Evolutionary conservation across 2,888 invertebrate species (phyloP), one percentile per base, ranked within the genome.

Genomic region (Pediacus dermestoides): DNA sequence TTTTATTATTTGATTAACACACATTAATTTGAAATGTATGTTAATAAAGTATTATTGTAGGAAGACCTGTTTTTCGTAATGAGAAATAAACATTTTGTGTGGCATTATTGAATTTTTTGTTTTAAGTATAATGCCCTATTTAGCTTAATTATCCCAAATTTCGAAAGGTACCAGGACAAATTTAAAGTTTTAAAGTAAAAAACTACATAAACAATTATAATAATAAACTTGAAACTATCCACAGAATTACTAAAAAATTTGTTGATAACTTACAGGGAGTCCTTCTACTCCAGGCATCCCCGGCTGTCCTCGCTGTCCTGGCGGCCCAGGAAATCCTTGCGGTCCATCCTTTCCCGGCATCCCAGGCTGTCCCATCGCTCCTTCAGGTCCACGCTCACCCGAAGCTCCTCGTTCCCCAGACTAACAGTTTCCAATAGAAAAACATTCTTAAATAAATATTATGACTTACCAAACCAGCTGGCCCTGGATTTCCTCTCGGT

Each of bases 241-340:
- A 34, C 12, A 28, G 6, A 16, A 34, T 27, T n/a, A 25, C 26
- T n/a, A 30, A 16, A 7, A 36, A 16, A 30, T 34, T 22, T 21
- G 11, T 28, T 22, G 23, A 15, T 16, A 40, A 61, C 70, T 66
- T 58, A 75, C 82, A 2, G 76, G 71, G 7, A 71, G 65, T 41
- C 83, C 82, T 30, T 75, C 72, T 18, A 74, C 58, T 11, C 83
- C 83, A 3, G 76, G 75, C 46, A 74, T 68, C 45, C 83, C 83
- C 1, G 77, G 70, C 40, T 74, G 74, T 16, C 81, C 81, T 43
- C 74, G 69, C 43, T 71, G 70, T 34, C 82, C 82, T 4, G 75
- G 71, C 10, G 72, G 63, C 16, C 82, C 82, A 26, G 75, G 74
- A 10, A 72, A 59, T 30, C 82, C 82, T 18, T 75, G 69, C 2